Evolutionary conservation across 1,140 invertebrate species (phyloP), one percentile per base, ranked within the genome.

Genomic region (Trichomalopsis sarcophagae): DNA sequence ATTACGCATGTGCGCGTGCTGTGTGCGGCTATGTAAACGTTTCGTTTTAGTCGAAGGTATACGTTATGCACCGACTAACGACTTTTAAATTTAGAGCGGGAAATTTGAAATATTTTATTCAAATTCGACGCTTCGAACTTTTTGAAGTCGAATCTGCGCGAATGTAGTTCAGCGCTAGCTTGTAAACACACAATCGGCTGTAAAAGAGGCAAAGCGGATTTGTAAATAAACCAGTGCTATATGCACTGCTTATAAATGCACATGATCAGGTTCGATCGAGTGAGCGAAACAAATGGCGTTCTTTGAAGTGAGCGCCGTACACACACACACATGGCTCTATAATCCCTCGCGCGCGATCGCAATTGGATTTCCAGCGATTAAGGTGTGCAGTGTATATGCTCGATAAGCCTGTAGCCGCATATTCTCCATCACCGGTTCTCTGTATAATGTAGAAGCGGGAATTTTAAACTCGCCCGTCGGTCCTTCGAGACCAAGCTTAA

Each of bases 301-400:
- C 78, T 80, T 80, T 80, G 78, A 80, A 40, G 78, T 69, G 17
- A 0, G 21, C 7, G 23, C 23, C 10, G 27, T 27, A 27, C 27
- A 27, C 27, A 1, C 27, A 27, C 27, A 1, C 27, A 27, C 27
- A 27, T 27, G 40, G 21, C 10, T 11, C 50, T 62, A 7, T 62
- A 78, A 78, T 78, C 47, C 76, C 17, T 55, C 23, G 14, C 27
- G 75, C 23, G 47, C 76, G 47, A 10, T 78, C 17, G 76, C 33
- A 23, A 78, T 78, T 62, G 76, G 10, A 55, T 78, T 77, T 77
- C 75, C 47, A 13, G 11, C 47, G 75, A 77, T 77, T 77, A 77
- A 40, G 40, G 13, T 13, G 23, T 27, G 9, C 73, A n/a, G 11
- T 33, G 73, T 27, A 9, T 2, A 7, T 40, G 3, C n/a, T n/a